Conservation (phyloP, 1,140 invertebrate species). For the Neomicropteryx cornuta region DNA sequence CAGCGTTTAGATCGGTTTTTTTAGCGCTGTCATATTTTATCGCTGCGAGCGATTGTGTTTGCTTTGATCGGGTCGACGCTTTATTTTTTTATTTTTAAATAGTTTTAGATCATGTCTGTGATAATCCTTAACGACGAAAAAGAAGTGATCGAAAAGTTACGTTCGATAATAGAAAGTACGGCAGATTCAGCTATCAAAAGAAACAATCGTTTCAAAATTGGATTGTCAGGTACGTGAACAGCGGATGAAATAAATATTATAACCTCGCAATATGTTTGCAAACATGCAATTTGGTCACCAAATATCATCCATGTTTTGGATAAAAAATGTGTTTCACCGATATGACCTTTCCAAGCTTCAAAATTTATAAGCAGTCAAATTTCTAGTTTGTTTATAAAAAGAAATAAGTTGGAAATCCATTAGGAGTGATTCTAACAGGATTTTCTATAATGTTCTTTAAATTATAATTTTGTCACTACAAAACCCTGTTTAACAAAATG, state of each 20-base stretch:
- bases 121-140: too few species aligned
- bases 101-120: too few species aligned
- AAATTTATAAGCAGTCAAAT: conserved; percentile 5
- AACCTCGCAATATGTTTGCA: conserved; percentile 2
- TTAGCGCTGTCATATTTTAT: too few species aligned
- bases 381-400: conserved; percentile 3
- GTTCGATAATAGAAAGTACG: conserved; percentile 37
- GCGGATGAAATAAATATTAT: conserved; percentile 11
- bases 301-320: background rate
- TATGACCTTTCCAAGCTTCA: conserved; percentile 1
- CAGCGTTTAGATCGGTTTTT: too few species aligned
- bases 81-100: too few species aligned
- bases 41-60: too few species aligned
- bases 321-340: conserved; percentile 5
- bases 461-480: too few species aligned
- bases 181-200: conserved; percentile 40
- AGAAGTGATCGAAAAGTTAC: conserved; percentile 39
- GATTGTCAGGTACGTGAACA: conserved; percentile 51
- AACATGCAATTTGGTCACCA: background rate
- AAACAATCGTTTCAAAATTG: conserved; percentile 51
- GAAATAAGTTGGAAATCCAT: conserved; percentile 5
- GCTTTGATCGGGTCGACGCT: too few species aligned
- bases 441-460: too few species aligned
- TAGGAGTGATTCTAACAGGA: too few species aligned
- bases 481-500: too few species aligned